A percentile compares a stretch with the other conserved stretches of the same genome.
phyloP scores from a whole-genome alignment of 2,113 vertebrate genomes.

The Sphaerodactylus townsendi region DNA sequence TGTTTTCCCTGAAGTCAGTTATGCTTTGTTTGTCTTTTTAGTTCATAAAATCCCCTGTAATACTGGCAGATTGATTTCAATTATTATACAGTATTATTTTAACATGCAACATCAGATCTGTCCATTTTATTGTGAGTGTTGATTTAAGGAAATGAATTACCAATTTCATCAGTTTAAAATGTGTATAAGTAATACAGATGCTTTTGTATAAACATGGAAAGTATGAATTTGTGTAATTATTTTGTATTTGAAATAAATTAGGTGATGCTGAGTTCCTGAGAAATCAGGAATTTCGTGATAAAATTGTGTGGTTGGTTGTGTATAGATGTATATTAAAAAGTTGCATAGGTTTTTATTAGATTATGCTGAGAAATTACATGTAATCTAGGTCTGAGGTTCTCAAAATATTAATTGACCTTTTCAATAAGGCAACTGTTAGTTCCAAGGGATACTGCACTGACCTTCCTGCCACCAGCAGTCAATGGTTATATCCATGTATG shows the following conservation, averaged over 20 bases:
- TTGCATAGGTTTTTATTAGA: background rate
- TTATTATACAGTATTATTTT: slow-evolving; percentile 71
- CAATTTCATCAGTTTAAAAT: slow-evolving; percentile 64
- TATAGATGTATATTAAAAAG: background rate
- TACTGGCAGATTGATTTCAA: slow-evolving; percentile 68
- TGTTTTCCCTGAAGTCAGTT: slow-evolving; percentile 70
- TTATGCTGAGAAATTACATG: background rate
- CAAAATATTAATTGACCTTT: background rate
- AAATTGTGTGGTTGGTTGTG: slow-evolving; percentile 24
- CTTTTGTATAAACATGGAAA: slow-evolving; percentile 70
- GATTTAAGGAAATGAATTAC: slow-evolving; percentile 51
- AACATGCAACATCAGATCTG: slow-evolving; percentile 55
- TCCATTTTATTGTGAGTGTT: slow-evolving; percentile 68
- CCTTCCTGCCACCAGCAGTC: background rate
- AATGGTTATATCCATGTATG: too few relatives aligned
- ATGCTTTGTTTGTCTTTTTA: slow-evolving; percentile 74
- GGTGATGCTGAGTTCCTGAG: slow-evolving; percentile 61
- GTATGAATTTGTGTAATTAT: slow-evolving; percentile 68
- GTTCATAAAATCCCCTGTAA: slow-evolving; percentile 63
- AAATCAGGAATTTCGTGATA: slow-evolving; percentile 60
- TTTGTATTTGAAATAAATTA: slow-evolving; percentile 71
- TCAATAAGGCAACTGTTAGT: background rate
- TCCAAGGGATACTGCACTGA: background rate
- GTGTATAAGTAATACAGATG: slow-evolving; percentile 70
- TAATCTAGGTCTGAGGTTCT: background rate